phyloP scores from a whole-genome alignment of 1,140 invertebrate genomes.

The Drosophila nigromelanica region DNA sequence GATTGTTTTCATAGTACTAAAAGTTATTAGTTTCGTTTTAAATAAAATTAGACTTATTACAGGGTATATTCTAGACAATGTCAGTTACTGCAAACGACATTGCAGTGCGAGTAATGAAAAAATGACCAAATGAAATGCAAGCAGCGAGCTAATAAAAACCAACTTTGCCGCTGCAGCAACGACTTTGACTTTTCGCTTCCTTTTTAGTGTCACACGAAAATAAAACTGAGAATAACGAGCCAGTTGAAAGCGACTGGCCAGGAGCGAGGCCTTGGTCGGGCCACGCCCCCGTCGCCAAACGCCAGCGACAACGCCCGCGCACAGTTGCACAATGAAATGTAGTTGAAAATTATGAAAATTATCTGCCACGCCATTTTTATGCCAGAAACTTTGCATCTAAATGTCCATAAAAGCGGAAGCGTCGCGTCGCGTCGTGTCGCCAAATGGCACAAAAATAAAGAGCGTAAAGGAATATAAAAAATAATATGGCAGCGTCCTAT shows the following conservation, averaged over 20 bases:
- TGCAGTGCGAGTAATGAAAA: constrained; percentile 43
- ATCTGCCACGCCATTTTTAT: constrained; percentile 78
- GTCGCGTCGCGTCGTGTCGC: constrained; percentile 46
- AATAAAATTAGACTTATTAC: neutral
- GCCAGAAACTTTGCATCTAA: constrained; percentile 81
- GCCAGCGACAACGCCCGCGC: constrained; percentile 49
- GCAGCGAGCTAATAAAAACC: constrained; percentile 66
- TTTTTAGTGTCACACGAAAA: constrained; percentile 69
- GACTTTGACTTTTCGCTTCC: constrained; percentile 65
- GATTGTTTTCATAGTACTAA: no score
- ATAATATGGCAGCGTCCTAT: constrained; percentile 34
- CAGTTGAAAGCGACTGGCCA: constrained; percentile 50
- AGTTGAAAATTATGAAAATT: constrained; percentile 82
- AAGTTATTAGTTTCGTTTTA: neutral
- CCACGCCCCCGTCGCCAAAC: constrained; percentile 39
- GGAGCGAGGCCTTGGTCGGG: constrained; percentile 11
- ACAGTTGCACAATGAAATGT: constrained; percentile 74
- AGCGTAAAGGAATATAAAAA: constrained; percentile 20
- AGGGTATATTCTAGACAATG: neutral
- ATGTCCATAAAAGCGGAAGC: constrained; percentile 77
- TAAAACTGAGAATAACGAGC: constrained; percentile 73
- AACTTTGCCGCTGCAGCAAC: constrained; percentile 52
- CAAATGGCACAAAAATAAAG: constrained; percentile 35
- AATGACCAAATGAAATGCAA: constrained; percentile 57
- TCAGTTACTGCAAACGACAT: neutral